phyloP scores from a whole-genome alignment of 2,113 vertebrate species.

The Corythoichthys haematopterus region DNA sequence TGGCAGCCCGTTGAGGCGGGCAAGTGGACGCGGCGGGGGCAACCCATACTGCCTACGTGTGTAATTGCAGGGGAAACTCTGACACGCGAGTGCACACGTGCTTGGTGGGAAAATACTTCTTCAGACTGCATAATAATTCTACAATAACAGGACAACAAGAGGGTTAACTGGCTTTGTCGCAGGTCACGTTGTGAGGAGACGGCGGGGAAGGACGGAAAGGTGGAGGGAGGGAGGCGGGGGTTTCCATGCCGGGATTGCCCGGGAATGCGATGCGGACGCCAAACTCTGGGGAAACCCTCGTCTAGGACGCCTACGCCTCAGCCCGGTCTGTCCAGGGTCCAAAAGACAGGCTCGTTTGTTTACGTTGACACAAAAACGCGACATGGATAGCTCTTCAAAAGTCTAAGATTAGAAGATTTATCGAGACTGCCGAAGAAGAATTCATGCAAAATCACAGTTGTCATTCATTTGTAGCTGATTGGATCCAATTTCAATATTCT shows the following conservation, averaged over 20 bases:
- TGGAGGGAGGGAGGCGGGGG: slow-evolving; percentile 30
- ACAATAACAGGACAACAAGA: not conserved
- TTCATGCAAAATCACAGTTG: too few species aligned
- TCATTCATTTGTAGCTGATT: too few species aligned
- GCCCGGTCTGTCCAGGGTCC: slow-evolving; percentile 28
- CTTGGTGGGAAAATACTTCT: slow-evolving; percentile 42
- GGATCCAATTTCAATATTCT: too few species aligned
- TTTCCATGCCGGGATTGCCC: slow-evolving; percentile 79
- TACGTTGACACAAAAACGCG: too few species aligned
- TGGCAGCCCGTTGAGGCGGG: slow-evolving; percentile 19
- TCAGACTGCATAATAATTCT: not conserved
- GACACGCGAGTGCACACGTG: slow-evolving; percentile 27
- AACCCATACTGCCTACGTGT: slow-evolving; percentile 8
- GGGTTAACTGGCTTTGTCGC: not conserved
- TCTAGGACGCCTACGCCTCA: slow-evolving; percentile 68
- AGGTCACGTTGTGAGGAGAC: not conserved
- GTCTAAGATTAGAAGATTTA: too few species aligned
- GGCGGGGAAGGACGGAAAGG: slow-evolving; percentile 34
- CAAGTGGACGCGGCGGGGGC: not conserved
- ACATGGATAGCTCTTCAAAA: too few species aligned
- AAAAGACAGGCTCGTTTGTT: slow-evolving; percentile 33
- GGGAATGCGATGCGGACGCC: slow-evolving; percentile 76
- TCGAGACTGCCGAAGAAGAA: too few species aligned
- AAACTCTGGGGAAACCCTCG: slow-evolving; percentile 80
- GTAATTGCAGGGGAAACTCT: slow-evolving; percentile 31